A percentile compares a stretch with the other conserved stretches of the same genome.
Evolutionary conservation across 2,113 vertebrate genomes (phyloP).

Genomic region (Neotoma lepida): DNA sequence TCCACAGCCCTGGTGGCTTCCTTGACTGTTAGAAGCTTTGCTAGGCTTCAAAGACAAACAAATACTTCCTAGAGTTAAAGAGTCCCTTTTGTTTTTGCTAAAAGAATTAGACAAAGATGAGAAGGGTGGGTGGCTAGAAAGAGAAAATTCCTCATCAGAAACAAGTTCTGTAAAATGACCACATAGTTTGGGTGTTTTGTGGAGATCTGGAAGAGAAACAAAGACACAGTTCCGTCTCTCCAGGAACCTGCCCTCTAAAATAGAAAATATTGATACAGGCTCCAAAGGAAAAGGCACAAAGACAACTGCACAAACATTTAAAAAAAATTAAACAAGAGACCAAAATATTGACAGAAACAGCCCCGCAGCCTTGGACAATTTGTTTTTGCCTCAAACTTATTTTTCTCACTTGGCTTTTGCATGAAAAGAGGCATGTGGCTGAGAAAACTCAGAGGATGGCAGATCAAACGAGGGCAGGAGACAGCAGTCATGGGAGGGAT

Average conservation of each 20-base stretch:
- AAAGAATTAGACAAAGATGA: constrained; percentile 60
- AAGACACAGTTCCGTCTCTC: constrained; percentile 52
- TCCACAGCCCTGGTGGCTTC: background rate
- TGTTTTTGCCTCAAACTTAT: constrained; percentile 63
- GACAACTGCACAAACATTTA: constrained; percentile 75
- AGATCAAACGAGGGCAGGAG: background rate
- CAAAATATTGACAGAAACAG: constrained; percentile 62
- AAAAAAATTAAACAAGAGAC: constrained; percentile 64
- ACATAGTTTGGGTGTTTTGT: constrained; percentile 40
- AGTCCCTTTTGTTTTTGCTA: background rate
- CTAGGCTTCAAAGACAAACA: constrained; percentile 12
- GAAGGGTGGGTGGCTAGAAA: background rate
- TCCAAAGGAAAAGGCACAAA: constrained; percentile 66
- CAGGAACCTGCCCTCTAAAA: constrained; percentile 65
- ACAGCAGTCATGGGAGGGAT: background rate
- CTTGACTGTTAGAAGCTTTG: background rate
- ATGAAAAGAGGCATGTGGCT: constrained; percentile 27
- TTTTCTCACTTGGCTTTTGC: constrained; percentile 70
- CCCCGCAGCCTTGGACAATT: constrained; percentile 34
- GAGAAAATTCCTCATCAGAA: constrained; percentile 42
- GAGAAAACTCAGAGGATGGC: constrained; percentile 16
- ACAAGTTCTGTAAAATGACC: constrained; percentile 9
- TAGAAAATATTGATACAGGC: constrained; percentile 77
- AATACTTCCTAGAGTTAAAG: constrained; percentile 48
- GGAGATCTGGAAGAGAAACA: constrained; percentile 62